Conservation (phyloP, 2,113 vertebrate genomes). For the Uria lomvia region DNA sequence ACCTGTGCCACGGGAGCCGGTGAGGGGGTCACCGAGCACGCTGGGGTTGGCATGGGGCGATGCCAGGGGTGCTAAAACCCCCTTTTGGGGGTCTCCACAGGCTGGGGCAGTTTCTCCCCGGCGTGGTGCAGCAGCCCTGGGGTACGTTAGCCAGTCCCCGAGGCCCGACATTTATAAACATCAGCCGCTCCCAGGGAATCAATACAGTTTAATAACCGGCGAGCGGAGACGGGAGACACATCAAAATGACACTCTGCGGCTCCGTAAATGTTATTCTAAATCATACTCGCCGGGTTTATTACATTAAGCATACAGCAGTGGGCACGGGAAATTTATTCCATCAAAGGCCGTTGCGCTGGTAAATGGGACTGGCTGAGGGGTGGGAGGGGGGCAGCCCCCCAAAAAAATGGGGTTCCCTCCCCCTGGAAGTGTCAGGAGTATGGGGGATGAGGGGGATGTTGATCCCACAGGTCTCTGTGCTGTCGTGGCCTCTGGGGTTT, state of each 20-base stretch:
- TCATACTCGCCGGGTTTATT: slow-evolving; percentile 56
- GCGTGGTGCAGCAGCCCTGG: background rate
- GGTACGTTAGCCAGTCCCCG: slow-evolving; percentile 2
- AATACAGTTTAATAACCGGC: slow-evolving; percentile 65
- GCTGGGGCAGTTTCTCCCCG: accelerated
- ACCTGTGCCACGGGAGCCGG: background rate
- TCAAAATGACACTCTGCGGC: slow-evolving; percentile 60
- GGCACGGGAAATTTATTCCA: slow-evolving; percentile 19
- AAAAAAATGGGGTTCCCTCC: background rate
- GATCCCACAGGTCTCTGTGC: accelerated
- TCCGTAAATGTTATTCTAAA: slow-evolving; percentile 70
- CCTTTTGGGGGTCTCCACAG: background rate
- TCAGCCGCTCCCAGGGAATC: slow-evolving; percentile 47
- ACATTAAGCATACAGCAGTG: slow-evolving; percentile 24
- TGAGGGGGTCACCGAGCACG: accelerated
- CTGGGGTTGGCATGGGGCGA: accelerated
- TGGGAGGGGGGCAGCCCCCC: background rate
- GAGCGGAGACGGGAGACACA: slow-evolving; percentile 60
- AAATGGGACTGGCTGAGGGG: background rate
- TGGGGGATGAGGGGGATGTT: accelerated
- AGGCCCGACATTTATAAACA: slow-evolving; percentile 66
- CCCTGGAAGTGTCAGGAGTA: accelerated
- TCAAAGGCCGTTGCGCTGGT: background rate
- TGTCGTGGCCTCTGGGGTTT: background rate
- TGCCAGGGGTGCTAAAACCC: background rate